Evolutionary conservation across 2,888 invertebrate species (phyloP).

Genomic region (Eupithecia dodoneata): DNA sequence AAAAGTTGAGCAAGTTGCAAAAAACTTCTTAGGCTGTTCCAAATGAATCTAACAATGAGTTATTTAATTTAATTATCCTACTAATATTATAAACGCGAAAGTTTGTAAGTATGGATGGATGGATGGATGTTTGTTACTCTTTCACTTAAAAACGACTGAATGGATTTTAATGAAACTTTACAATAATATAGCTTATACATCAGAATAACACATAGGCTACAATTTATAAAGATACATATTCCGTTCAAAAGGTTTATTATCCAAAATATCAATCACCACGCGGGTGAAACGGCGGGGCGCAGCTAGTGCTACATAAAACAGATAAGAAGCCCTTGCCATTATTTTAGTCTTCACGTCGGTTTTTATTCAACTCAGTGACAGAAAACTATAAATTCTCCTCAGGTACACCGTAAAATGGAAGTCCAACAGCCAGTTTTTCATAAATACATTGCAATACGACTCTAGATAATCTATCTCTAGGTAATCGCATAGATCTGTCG

Average conservation of each 20-base stretch:
- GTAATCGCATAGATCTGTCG: constrained; percentile 19
- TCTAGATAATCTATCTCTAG: constrained; percentile 21
- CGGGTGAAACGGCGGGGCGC: too few relatives aligned
- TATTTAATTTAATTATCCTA: background rate
- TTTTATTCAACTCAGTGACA: background rate
- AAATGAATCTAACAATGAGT: background rate
- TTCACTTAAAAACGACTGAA: too few relatives aligned
- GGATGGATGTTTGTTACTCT: too few relatives aligned
- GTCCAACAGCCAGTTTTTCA: constrained; percentile 8
- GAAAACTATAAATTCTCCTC: background rate
- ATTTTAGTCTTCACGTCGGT: background rate
- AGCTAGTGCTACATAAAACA: background rate
- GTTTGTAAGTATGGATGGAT: too few relatives aligned
- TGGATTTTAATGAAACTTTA: too few relatives aligned
- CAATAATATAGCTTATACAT: too few relatives aligned
- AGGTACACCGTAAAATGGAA: constrained; percentile 7
- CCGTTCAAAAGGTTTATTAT: too few relatives aligned
- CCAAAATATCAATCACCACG: too few relatives aligned
- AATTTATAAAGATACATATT: too few relatives aligned
- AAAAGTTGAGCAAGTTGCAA: background rate
- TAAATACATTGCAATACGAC: constrained; percentile 1
- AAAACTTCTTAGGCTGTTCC: background rate
- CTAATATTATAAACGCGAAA: too few relatives aligned
- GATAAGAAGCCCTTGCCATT: background rate
- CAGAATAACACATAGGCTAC: too few relatives aligned